Base-by-base conservation (phyloP, 2,888 invertebrate genomes). In the Microplitis deprimator region DNA sequence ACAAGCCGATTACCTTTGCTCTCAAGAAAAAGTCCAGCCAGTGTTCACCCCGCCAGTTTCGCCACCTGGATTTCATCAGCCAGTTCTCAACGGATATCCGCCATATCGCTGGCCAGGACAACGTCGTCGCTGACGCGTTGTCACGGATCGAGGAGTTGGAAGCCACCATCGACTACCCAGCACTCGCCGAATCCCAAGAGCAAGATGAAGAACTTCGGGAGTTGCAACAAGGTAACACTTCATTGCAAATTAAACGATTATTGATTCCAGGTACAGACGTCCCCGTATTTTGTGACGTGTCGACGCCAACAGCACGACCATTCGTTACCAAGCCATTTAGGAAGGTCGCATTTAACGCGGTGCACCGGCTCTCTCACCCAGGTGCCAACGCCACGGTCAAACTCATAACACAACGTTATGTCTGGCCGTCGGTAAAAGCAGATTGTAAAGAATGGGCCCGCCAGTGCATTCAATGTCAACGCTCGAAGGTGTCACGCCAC, bases 341-440 rank as follows among this genome's bases (percentile, higher is more conserved):
- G 0, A 75, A 74, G 8, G n/a, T 29, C 13, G 78, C 76, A 1
- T 84, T 83, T 62, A 60, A 84, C 16, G 4, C 71, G 0, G 1
- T 87, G 0, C 86, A 88, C 75, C 71, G 77, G 0, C 74, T 86
- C 1, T 78, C 82, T 5, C 87, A 85, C 74, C 83, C 84, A 5
- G 85, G 85, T 0, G 75, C 79, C 0, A 81, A 81, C 3, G 81
- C 82, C 0, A 85, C 85, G 0, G 72, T 73, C 1, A 84, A 82
- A n/a, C 59, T 90, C 1, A 81, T 90, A 0, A 69, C 85, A 0
- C 65, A 87, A 39, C 82, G 87, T 0, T 90, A 83, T 65, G 86
- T 90, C 0, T 90, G 90, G 90, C 89, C 88, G 0, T 82, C 82
- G 1, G 83, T 90, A 0, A 83, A 86, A 0, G 79, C 77, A 6